Evolutionary conservation across 2,797 vertebrate genomes (phyloP), one percentile per base, ranked within the genome.

Genomic region (Uromys caudimaculatus): DNA sequence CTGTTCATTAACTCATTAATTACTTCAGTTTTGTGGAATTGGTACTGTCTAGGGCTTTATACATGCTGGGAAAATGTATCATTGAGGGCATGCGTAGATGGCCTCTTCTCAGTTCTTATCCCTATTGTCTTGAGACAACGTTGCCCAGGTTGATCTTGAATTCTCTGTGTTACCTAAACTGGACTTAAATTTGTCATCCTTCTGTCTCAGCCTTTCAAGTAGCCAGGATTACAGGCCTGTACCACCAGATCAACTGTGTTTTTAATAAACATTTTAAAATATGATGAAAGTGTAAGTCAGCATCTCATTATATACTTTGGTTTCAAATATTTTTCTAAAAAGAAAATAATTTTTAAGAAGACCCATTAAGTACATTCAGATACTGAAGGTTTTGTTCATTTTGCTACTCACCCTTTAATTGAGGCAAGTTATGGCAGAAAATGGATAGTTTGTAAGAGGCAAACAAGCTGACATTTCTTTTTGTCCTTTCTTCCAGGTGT

Each of bases 401-500:
- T 96, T 12, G 71, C 58, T 52, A 2, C 1, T 52, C 67, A 1
- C 0, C 0, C n/a, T 38, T 38, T 56, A 85, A 19, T 35, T 67
- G 12, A 69, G 85, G n/a, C 62, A 58, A 93, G 38, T 95, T 84
- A 83, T 79, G 44, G 82, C 13, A 93, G 79, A 52, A 92, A 95
- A 95, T 87, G 24, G 3, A 14, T 52, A 54, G 27, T 32, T 64
- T 6, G 64, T 52, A 0, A 14, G 54, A 29, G 38, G 1, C 23
- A 79, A 38, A 95, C 21, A 91, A 62, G 38, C 91, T 94, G 58
- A 96, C 27, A 8, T 92, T 35, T 91, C 69, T 94, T 90, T 97
- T 97, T 93, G 17, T 96, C 21, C 95, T 97, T 73, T 90, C 90
- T 81, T 93, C 79, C 98, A 99, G 99, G 99, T 81, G 99, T 99